phyloP scores from a whole-genome alignment of 1,140 invertebrate genomes.

The Lordiphosa clarofinis region DNA sequence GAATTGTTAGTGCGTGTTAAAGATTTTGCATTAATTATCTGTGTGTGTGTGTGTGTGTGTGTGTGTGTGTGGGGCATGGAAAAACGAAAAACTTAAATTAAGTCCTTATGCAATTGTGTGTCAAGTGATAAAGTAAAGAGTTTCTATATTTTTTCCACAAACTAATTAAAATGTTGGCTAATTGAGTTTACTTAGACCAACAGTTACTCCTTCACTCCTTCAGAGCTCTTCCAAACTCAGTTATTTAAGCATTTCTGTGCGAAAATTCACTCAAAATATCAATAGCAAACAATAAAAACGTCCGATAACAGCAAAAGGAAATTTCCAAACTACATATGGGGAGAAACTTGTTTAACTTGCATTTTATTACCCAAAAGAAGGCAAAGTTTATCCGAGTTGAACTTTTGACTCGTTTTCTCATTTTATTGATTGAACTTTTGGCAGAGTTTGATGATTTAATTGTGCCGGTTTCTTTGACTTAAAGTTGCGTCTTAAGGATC shows the following conservation, averaged over 20 bases:
- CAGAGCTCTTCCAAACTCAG: constrained; percentile 21
- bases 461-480: constrained; percentile 16
- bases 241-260: constrained; percentile 27
- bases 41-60: not conserved
- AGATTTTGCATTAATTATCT: constrained; percentile 76
- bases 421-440: constrained; percentile 17
- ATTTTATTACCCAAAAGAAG: constrained; percentile 2
- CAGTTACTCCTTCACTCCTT: not conserved
- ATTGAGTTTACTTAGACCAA: not conserved
- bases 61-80: constrained; percentile 1
- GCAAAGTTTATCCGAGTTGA: constrained; percentile 21
- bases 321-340: not conserved
- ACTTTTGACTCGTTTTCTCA: constrained; percentile 1
- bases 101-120: constrained; percentile 68
- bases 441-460: constrained; percentile 39
- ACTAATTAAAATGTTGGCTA: constrained; percentile 60
- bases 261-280: constrained; percentile 13
- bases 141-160: constrained; percentile 17
- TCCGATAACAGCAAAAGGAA: constrained; percentile 17
- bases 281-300: constrained; percentile 44
- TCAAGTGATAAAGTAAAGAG: constrained; percentile 19
- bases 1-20: constrained; percentile 75
- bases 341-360: not conserved
- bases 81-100: constrained; percentile 63
- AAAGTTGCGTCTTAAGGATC: constrained; percentile 26